These are phyloP conservation scores for Labeo calbasu DNA, from an alignment of 2,797 vertebrate species.

Conservation along the genomic window DNA sequence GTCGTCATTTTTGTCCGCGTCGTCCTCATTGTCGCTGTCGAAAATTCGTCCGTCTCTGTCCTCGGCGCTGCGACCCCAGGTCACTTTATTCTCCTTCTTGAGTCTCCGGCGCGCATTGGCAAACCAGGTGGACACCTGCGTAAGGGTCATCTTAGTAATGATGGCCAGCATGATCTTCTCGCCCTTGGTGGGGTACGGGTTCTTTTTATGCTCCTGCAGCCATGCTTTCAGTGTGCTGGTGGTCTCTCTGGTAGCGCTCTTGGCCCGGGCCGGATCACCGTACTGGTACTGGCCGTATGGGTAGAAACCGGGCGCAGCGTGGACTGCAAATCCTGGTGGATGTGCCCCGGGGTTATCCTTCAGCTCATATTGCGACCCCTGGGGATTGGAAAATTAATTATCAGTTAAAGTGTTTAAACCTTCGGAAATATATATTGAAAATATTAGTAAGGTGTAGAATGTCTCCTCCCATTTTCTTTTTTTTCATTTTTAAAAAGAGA, in stretches of 20 bases:
- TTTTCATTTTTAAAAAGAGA: background rate
- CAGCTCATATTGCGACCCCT: slow-evolving; percentile 97
- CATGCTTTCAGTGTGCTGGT: slow-evolving; percentile 97
- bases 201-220: slow-evolving; percentile 96
- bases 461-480: background rate
- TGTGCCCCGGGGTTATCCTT: slow-evolving; percentile 95
- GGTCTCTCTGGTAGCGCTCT: slow-evolving; percentile 93
- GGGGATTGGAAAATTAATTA: slow-evolving; percentile 54
- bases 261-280: slow-evolving; percentile 91
- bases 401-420: background rate
- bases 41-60: slow-evolving; percentile 92
- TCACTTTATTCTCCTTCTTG: slow-evolving; percentile 96
- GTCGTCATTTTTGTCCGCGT: slow-evolving; percentile 91
- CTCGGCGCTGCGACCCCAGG: slow-evolving; percentile 95
- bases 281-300: slow-evolving; percentile 97
- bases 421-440: background rate
- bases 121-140: slow-evolving; percentile 94
- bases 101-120: slow-evolving; percentile 90
- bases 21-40: slow-evolving; percentile 94
- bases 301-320: slow-evolving; percentile 92
- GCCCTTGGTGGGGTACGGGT: slow-evolving; percentile 94
- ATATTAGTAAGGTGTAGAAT: background rate
- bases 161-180: slow-evolving; percentile 96
- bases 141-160: slow-evolving; percentile 95
- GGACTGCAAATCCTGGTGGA: slow-evolving; percentile 89